A percentile compares a stretch with the other conserved stretches of the same genome.
phyloP scores from a whole-genome alignment of 2,888 invertebrate genomes.

The Phalangium opilio region DNA sequence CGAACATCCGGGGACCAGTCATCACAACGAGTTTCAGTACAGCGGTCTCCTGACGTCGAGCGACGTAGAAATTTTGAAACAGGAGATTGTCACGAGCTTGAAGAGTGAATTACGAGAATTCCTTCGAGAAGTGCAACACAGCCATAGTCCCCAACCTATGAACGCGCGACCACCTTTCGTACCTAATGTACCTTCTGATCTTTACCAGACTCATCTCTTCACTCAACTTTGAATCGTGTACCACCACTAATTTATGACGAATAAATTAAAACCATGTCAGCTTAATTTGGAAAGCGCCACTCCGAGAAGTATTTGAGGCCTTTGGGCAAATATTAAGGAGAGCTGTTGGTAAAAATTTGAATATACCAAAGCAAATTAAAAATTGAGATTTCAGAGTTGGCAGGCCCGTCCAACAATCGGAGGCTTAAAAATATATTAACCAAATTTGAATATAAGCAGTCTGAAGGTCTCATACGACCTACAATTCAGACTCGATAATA shows the following conservation, averaged over 20 bases:
- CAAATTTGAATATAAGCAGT: too few species aligned
- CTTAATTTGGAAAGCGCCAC: too few species aligned
- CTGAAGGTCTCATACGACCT: too few species aligned
- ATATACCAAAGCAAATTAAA: too few species aligned
- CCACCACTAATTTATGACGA: background rate
- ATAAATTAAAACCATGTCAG: too few species aligned
- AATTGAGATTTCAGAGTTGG: too few species aligned
- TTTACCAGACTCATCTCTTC: conserved; percentile 31
- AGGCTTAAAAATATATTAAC: too few species aligned
- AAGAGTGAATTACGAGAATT: conserved; percentile 25
- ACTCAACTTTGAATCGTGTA: conserved; percentile 30
- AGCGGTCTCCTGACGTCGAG: conserved; percentile 22
- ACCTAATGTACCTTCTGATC: conserved; percentile 25
- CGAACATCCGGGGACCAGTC: conserved; percentile 8
- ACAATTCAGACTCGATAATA: too few species aligned
- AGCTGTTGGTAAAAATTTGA: too few species aligned
- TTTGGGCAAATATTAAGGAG: too few species aligned
- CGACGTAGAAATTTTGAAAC: conserved; percentile 27
- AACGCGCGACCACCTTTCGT: conserved; percentile 4
- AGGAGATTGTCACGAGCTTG: conserved; percentile 27
- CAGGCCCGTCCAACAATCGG: too few species aligned
- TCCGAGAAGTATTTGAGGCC: too few species aligned
- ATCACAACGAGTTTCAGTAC: background rate
- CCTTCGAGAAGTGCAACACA: conserved; percentile 15
- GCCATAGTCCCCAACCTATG: background rate